Conservation (phyloP, 2,113 vertebrate genomes). For the Corydoras maculifer region DNA sequence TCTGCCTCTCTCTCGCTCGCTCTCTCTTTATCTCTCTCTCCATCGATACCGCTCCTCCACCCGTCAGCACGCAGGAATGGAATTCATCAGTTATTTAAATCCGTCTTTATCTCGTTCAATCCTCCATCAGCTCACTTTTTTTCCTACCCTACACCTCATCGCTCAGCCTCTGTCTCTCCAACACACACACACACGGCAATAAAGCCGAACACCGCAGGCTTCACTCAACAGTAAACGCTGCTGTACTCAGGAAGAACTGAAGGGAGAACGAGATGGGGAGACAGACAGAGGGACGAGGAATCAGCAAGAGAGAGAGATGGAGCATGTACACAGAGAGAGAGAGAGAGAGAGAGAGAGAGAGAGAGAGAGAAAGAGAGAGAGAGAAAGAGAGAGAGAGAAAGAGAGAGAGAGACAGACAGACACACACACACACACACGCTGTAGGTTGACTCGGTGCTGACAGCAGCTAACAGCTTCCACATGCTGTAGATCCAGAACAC, state of each 20-base stretch:
- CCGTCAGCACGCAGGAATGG: conserved; percentile 14
- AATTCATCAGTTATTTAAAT: conserved; percentile 39
- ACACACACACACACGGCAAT: conserved; percentile 59
- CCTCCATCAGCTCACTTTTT: background rate
- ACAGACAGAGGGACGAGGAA: too few species aligned
- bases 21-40: conserved; percentile 21
- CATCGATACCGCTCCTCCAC: conserved; percentile 22
- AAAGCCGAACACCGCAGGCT: conserved; percentile 28
- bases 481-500: conserved; percentile 10
- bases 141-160: conserved; percentile 45
- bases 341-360: too few species aligned
- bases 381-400: too few species aligned
- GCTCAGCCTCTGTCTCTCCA: conserved; percentile 41
- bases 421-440: background rate
- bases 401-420: background rate
- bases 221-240: background rate
- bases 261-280: too few species aligned
- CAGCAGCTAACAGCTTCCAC: conserved; percentile 39
- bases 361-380: too few species aligned
- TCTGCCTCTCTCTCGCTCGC: conserved; percentile 22
- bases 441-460: conserved; percentile 37
- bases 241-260: too few species aligned
- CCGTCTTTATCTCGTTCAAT: conserved; percentile 22
- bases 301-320: too few species aligned
- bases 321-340: too few species aligned